These are phyloP conservation scores for Strigops habroptila DNA, from an alignment of 2,113 vertebrate genomes.

Conservation along the genomic window DNA sequence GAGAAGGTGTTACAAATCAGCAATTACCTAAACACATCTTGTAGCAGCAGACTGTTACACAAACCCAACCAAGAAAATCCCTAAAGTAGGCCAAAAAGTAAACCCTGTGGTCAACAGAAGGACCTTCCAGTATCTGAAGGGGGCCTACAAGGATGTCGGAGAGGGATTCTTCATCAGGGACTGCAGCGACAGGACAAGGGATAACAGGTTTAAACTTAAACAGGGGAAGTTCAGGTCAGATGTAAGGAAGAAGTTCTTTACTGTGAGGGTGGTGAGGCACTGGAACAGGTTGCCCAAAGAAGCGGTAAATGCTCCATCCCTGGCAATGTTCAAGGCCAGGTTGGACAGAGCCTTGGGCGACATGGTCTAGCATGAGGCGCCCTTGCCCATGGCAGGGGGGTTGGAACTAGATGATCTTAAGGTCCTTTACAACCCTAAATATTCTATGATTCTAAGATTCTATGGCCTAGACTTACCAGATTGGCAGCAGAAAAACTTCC, in stretches of 20 bases:
- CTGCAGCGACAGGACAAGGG: background rate
- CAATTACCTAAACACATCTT: background rate
- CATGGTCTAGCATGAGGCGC: too few species aligned
- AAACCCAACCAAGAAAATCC: background rate
- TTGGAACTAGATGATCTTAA: background rate
- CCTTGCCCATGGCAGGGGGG: too few species aligned
- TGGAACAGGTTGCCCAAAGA: too few species aligned
- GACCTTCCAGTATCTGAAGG: background rate
- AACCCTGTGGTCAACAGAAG: background rate
- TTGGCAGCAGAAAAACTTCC: background rate
- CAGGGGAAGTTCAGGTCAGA: too few species aligned
- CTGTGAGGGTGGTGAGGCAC: too few species aligned
- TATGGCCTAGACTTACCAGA: background rate
- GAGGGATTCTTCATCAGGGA: background rate
- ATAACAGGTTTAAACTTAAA: background rate
- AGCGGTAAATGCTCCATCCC: too few species aligned
- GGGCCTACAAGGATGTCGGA: background rate
- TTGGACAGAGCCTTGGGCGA: too few species aligned
- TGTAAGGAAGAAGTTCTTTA: too few species aligned
- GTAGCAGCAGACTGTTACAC: background rate
- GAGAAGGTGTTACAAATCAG: background rate
- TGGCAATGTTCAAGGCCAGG: too few species aligned
- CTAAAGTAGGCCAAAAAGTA: background rate
- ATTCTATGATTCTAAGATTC: background rate
- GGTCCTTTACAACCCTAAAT: background rate